Base-by-base conservation (phyloP, 2,797 vertebrate genomes). In the Urophycis tenuis region DNA sequence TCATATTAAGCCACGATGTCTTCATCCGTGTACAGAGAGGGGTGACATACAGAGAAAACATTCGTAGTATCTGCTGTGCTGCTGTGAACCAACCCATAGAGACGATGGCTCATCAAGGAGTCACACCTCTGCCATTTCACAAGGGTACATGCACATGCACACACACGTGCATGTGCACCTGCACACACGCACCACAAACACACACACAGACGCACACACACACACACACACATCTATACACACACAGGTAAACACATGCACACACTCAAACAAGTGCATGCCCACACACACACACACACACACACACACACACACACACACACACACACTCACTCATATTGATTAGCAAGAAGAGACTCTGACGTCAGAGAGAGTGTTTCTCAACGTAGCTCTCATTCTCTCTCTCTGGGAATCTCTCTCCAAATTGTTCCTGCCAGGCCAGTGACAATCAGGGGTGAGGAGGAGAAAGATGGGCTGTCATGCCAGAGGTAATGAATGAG, bases 301-400 rank as follows among this genome's bases (percentile, higher is more conserved):
- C 69, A 45, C 39, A 73, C 73, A 70, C 53, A 60, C 76, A 79
- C 30, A 75, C 77, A 72, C 81, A 78, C 74, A 81, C 60, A 80
- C 79, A 82, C 79, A 64, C 75, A 74, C 77, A 67, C 77, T 81
- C 81, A 73, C 70, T 75, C 79, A 84, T 71, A 77, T 85, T 81
- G 85, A 90, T 84, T 83, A 74, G 81, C 82, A 85, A 82, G 78
- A 79, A 80, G 76, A 77, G 78, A 45, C 76, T 36, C 75, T 92
- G 90, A 91, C 87, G 89, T 92, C 91, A 92, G 90, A 89, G 73
- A 78, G 74, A n/a, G n/a, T n/a, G n/a, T n/a, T n/a, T n/a, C n/a
- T 36, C 35, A 36, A 10, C 7, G 7, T 34, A 34, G 3, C 33
- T 7, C 22, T 41, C 36, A 6, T 25, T 41, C 33, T 72, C 33